Evolutionary conservation across 1,140 invertebrate genomes (phyloP).

Genomic region (Pristionchus pacificus): DNA sequence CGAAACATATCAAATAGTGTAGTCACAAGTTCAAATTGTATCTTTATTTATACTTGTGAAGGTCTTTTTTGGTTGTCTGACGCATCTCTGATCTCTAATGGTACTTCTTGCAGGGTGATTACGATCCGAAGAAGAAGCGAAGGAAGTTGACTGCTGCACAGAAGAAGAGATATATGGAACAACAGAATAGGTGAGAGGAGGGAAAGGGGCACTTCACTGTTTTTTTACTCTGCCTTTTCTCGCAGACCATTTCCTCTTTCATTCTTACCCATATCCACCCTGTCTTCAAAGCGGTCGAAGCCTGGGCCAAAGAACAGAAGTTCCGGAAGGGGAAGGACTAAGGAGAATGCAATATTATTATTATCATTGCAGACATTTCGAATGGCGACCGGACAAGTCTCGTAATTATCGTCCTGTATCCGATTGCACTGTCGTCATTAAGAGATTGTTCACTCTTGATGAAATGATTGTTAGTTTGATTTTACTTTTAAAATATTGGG

Average conservation of each 20-base stretch:
- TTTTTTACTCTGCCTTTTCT: too few relatives aligned
- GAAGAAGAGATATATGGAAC: conserved; percentile 77
- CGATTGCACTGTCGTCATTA: conserved; percentile 85
- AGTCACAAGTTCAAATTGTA: too few relatives aligned
- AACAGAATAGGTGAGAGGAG: conserved; percentile 76
- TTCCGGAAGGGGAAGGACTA: too few relatives aligned
- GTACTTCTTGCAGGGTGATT: too few relatives aligned
- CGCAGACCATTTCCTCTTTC: too few relatives aligned
- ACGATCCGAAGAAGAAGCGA: conserved; percentile 86
- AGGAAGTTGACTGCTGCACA: conserved; percentile 76
- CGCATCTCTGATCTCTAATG: too few relatives aligned
- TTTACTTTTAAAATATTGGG: conserved; percentile 18
- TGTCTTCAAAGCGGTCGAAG: too few relatives aligned
- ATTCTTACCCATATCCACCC: too few relatives aligned
- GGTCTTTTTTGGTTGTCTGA: too few relatives aligned
- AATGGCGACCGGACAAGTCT: conserved; percentile 89
- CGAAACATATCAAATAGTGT: too few relatives aligned
- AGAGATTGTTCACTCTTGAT: conserved; percentile 84
- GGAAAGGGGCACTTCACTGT: background rate
- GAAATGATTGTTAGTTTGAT: conserved; percentile 71
- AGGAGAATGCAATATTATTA: background rate
- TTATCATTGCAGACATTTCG: conserved; percentile 71
- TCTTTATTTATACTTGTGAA: too few relatives aligned
- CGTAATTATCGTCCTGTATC: conserved; percentile 76
- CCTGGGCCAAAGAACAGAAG: background rate